These are phyloP conservation scores for Lumbricus terrestris DNA, from an alignment of 2,888 invertebrate species.

Conservation along the genomic window DNA sequence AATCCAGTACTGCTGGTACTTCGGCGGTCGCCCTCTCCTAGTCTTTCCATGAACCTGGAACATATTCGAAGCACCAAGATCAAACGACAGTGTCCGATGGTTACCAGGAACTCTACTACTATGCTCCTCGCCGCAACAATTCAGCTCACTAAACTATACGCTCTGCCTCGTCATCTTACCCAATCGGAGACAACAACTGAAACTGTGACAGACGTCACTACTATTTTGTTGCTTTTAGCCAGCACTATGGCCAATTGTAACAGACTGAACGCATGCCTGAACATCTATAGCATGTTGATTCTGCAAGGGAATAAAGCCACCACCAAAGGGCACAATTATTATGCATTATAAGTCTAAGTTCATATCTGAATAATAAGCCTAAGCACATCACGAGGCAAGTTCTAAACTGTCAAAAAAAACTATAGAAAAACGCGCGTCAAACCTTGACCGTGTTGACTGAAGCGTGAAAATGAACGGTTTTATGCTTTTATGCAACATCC, in stretches of 20 bases:
- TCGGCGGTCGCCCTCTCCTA: neutral
- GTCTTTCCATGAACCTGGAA: neutral
- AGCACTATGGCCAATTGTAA: neutral
- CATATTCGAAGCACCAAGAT: neutral
- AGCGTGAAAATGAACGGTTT: neutral
- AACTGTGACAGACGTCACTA: neutral
- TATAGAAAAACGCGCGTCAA: neutral
- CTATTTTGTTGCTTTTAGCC: neutral
- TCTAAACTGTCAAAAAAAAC: neutral
- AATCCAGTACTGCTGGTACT: conserved; percentile 12
- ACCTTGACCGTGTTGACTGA: conserved; percentile 7
- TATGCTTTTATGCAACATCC: neutral
- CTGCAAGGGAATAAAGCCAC: neutral
- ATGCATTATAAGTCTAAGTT: neutral
- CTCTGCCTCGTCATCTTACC: neutral
- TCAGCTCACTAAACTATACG: neutral
- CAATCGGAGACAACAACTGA: neutral
- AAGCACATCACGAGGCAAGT: neutral
- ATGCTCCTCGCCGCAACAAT: neutral
- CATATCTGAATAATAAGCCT: neutral
- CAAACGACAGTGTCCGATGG: neutral
- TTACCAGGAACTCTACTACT: neutral
- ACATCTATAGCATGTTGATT: conserved; percentile 3
- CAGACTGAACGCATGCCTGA: neutral
- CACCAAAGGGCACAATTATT: neutral